phyloP scores from a whole-genome alignment of 2,113 vertebrate genomes.

The Oreochromis aureus region DNA sequence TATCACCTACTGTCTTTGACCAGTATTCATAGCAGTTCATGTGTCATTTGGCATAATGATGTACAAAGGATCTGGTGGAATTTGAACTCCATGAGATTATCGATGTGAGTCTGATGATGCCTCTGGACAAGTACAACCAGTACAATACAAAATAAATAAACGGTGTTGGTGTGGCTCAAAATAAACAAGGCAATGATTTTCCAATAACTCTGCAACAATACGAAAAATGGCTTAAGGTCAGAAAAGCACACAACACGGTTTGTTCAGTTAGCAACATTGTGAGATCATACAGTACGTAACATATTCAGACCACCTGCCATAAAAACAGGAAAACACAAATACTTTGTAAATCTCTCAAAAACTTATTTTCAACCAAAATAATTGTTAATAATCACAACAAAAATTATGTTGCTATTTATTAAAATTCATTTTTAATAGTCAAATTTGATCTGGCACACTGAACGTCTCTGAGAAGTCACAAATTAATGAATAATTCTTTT shows the following conservation, averaged over 20 bases:
- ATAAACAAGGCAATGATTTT: not conserved
- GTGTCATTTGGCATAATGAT: not conserved
- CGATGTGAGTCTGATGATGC: not conserved
- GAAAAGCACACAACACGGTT: not conserved
- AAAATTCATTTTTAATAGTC: accelerated
- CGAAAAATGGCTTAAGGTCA: not conserved
- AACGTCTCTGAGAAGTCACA: not conserved
- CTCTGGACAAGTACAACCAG: not conserved
- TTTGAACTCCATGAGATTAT: constrained; percentile 2
- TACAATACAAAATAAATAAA: not conserved
- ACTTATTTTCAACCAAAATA: not conserved
- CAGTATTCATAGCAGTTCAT: not conserved
- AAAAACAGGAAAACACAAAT: not conserved
- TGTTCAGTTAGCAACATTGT: not conserved
- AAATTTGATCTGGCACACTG: not conserved
- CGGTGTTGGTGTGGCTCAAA: not conserved
- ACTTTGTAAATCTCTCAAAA: not conserved
- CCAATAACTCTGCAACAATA: not conserved
- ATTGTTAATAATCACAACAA: not conserved
- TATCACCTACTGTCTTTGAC: not conserved
- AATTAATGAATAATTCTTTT: not conserved
- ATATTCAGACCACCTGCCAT: not conserved
- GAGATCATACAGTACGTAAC: not conserved
- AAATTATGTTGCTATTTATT: not conserved
- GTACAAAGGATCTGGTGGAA: not conserved